Evolutionary conservation across 2,888 invertebrate species (phyloP), one percentile per base, ranked within the genome.

Genomic region (Ectemnius lituratus): DNA sequence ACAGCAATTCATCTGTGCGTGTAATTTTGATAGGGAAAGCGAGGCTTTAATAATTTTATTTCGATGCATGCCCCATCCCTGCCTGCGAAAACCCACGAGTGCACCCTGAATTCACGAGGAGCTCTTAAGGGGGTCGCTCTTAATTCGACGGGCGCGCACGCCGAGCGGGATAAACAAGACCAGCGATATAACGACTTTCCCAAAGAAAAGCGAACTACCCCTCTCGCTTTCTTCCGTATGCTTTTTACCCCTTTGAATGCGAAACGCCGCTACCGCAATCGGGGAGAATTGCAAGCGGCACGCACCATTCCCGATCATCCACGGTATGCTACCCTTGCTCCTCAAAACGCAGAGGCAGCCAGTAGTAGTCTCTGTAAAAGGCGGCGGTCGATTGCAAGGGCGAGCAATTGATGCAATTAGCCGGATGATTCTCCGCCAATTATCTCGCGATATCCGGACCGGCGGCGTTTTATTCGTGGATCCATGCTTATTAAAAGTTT

Each of bases 1-100:
- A 80, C 67, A 80, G 83, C 77, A 78, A 81, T 75, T 84, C 83
- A 83, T 84, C 83, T 83, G 79, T 84, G 81, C 83, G 79, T 80
- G 75, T 77, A 77, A 82, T 79, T 79, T 70, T 73, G 75, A 73
- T 73, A 69, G 63, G 75, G 72, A 60, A 57, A 62, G 37, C 56
- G 62, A 47, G 28, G 59, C 74, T 78, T 78, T 83, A 81, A 84
- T 79, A 84, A 84, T 83, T 82, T 84, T 81, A 83, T 83, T 84
- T 79, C 78, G 78, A 80, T 75, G 78, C 78, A 58, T 28, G 46
- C 58, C 59, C 27, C 56, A 13, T 49, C 63, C 75, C 70, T 62
- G 76, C 68, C 70, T 72, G 71, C 65, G 68, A 75, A 79, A 83
- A 81, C 73, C 77, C 72, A 76, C 61, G 63, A 75, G 81, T 77